Percentiles rank a stretch among this genome's conserved stretches.
Evolutionary conservation across 2,888 invertebrate species (phyloP).

Genomic region (Idaea biselata): DNA sequence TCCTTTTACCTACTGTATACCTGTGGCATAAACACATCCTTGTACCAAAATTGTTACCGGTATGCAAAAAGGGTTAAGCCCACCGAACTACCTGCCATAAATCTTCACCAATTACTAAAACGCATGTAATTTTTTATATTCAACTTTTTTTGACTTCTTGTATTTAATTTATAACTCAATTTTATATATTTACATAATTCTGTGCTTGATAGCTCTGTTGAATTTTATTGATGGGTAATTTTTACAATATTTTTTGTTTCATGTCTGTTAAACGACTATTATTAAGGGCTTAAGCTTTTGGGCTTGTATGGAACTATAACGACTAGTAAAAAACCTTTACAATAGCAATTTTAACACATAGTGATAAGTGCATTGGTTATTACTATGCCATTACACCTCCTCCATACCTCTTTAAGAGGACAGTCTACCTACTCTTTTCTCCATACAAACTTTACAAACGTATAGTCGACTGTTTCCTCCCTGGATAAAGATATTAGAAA

Average conservation of each 20-base stretch:
- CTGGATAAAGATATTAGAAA: too few relatives aligned
- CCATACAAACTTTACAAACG: too few relatives aligned
- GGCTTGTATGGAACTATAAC: too few relatives aligned
- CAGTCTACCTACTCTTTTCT: too few relatives aligned
- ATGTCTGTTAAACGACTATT: neutral
- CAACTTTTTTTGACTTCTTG: neutral
- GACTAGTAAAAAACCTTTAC: too few relatives aligned
- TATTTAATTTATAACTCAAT: constrained; percentile 29
- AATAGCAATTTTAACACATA: too few relatives aligned
- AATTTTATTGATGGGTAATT: neutral
- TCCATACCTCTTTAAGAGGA: too few relatives aligned
- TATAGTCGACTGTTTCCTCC: too few relatives aligned
- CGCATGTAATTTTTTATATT: constrained; percentile 34
- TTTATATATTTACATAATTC: constrained; percentile 16
- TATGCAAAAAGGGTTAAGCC: constrained; percentile 30
- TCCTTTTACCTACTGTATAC: neutral
- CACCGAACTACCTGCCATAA: constrained; percentile 33
- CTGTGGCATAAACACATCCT: constrained; percentile 25
- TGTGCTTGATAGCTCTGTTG: neutral
- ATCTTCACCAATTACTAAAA: constrained; percentile 38
- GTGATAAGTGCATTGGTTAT: too few relatives aligned
- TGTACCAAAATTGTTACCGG: constrained; percentile 21
- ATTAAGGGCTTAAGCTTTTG: neutral
- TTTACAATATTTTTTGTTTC: neutral
- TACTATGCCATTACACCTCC: too few relatives aligned